phyloP scores from a whole-genome alignment of 53 echinoderm and acorn worm species.

The Astropecten irregularis region DNA sequence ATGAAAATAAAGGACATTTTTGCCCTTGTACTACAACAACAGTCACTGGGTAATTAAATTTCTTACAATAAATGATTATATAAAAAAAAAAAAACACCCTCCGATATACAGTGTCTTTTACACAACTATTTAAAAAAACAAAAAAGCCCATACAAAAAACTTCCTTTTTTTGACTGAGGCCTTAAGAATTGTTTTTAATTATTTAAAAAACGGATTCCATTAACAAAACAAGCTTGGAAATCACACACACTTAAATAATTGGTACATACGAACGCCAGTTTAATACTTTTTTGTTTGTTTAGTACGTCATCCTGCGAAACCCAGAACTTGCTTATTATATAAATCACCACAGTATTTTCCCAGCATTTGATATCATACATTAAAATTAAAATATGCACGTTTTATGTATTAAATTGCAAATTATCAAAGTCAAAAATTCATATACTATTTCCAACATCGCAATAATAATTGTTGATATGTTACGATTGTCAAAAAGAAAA shows the following conservation, averaged over 20 bases:
- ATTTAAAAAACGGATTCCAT: too few relatives aligned
- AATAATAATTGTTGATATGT: too few relatives aligned
- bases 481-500: too few relatives aligned
- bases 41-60: too few relatives aligned
- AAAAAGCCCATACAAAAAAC: slow-evolving; percentile 19
- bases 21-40: neutral
- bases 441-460: too few relatives aligned
- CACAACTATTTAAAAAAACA: neutral
- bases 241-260: slow-evolving; percentile 44
- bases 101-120: slow-evolving; percentile 40
- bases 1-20: neutral
- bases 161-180: slow-evolving; percentile 3
- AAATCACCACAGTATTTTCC: too few relatives aligned
- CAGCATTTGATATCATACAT: neutral
- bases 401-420: too few relatives aligned
- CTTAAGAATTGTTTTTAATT: slow-evolving; percentile 2
- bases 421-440: too few relatives aligned
- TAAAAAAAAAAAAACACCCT: slow-evolving; percentile 22
- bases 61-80: neutral
- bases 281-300: too few relatives aligned
- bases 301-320: neutral
- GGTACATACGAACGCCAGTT: slow-evolving; percentile 1
- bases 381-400: too few relatives aligned
- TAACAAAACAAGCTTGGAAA: slow-evolving; percentile 33
- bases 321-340: neutral